Base-by-base conservation (phyloP, 1,140 invertebrate genomes). In the Aphidius gifuensis region DNA sequence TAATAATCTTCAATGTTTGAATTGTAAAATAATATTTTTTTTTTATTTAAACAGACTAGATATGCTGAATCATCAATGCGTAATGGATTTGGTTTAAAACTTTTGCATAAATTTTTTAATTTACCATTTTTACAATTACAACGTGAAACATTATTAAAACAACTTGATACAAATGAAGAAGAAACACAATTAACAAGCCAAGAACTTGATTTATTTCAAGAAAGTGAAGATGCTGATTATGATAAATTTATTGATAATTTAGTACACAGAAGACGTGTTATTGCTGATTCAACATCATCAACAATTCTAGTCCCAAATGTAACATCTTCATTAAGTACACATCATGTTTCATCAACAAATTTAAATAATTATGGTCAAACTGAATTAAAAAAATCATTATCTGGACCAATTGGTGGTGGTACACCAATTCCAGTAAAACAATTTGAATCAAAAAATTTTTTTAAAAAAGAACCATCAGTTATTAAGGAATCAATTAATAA, bases 61-160 rank as follows among this genome's bases (percentile, higher is more conserved):
- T 97, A 95, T 75, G 90, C 93, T 4, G 94, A 97, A 76, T 88
- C 92, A 1, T 98, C 95, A 3, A 98, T 98, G 96, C 86, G 93
- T 72, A 98, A 97, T 84, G 94, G 94, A 8, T 98, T 97, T 84
- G 96, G 96, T 40, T 79, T 98, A 51, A 92, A 94, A 78, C 86
- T 96, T 62, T 80, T 99, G 43, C 94, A 99, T 80, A 96, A 95
- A 82, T 98, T 98, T 80, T 93, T 98, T 70, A 98, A 97, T 83
- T 82, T 98, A 66, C 96, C 96, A 61, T 99, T 97, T 74, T 83
- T 98, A 44, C 89, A 94, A 73, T 79, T 98, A 16, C 96, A 98
- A 84, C 85, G 89, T 68, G 91, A 93, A 70, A 93, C 93, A 9
- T 78, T 98, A 23, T 72, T 96, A 47, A 87, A 89, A 66, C 95